Evolutionary conservation across 1,140 invertebrate genomes (phyloP).

Genomic region (Drosophila nannoptera): DNA sequence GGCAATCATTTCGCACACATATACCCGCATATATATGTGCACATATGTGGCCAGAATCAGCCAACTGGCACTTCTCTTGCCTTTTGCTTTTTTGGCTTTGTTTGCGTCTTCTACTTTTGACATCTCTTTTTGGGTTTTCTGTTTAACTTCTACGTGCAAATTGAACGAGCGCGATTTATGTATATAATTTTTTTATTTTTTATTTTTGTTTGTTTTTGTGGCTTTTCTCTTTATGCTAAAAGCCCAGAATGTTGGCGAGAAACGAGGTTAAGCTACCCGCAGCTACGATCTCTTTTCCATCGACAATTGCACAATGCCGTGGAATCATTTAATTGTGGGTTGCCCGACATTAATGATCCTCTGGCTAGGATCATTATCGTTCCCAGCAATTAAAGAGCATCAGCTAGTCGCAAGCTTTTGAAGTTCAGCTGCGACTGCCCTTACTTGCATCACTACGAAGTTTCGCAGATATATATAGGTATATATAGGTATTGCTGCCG

Average conservation of each 20-base stretch:
- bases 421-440: not conserved
- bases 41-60: constrained; percentile 11
- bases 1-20: constrained; percentile 26
- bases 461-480: constrained; percentile 1
- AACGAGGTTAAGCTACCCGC: constrained; percentile 33
- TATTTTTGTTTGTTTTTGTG: constrained; percentile 7
- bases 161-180: constrained; percentile 59
- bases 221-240: constrained; percentile 29
- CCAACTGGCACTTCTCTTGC: constrained; percentile 13
- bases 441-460: too few species aligned
- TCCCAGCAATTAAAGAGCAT: too few species aligned
- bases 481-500: constrained; percentile 20
- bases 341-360: not conserved
- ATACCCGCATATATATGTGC: not conserved
- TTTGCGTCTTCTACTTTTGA: constrained; percentile 3
- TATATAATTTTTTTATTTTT: not conserved
- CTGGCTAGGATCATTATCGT: too few species aligned
- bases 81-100: constrained; percentile 1
- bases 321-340: constrained; percentile 59
- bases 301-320: constrained; percentile 60
- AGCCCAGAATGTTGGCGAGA: constrained; percentile 17
- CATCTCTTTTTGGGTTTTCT: constrained; percentile 16
- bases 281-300: constrained; percentile 21
- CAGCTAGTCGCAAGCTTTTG: not conserved
- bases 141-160: constrained; percentile 57